These are phyloP conservation scores for Colinus virginianus DNA, from an alignment of 2,113 vertebrate species.

Conservation along the genomic window DNA sequence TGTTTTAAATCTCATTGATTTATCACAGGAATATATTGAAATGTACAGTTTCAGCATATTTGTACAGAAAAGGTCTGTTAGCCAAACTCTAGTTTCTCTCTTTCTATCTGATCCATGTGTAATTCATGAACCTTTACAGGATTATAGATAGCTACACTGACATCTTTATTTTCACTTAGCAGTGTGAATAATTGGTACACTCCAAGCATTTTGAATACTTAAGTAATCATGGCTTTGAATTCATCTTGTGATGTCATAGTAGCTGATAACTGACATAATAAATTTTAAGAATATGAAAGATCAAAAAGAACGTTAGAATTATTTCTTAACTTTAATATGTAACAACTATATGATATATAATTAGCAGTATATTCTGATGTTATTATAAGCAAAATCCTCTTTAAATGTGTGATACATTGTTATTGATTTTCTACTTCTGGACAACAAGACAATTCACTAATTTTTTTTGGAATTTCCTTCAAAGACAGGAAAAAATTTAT, in stretches of 20 bases:
- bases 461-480: slow-evolving; percentile 8
- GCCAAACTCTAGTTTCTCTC: slow-evolving; percentile 65
- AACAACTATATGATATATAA: slow-evolving; percentile 77
- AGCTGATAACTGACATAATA: slow-evolving; percentile 71
- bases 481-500: neutral
- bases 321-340: slow-evolving; percentile 71
- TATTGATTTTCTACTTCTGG: slow-evolving; percentile 28
- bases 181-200: slow-evolving; percentile 76
- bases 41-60: slow-evolving; percentile 68
- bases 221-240: slow-evolving; percentile 77
- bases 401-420: slow-evolving; percentile 66
- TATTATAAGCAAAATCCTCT: slow-evolving; percentile 77
- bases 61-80: slow-evolving; percentile 70
- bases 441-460: slow-evolving; percentile 37
- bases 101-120: slow-evolving; percentile 73
- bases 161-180: slow-evolving; percentile 80
- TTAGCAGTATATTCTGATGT: slow-evolving; percentile 56
- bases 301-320: slow-evolving; percentile 60
- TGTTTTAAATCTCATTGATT: slow-evolving; percentile 76
- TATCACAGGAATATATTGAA: slow-evolving; percentile 76
- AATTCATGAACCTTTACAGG: slow-evolving; percentile 81
- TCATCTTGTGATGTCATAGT: slow-evolving; percentile 84
- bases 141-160: slow-evolving; percentile 79
- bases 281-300: slow-evolving; percentile 74
- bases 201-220: slow-evolving; percentile 76